Conservation (phyloP, 2,113 vertebrate genomes). For the Tapirus terrestris region DNA sequence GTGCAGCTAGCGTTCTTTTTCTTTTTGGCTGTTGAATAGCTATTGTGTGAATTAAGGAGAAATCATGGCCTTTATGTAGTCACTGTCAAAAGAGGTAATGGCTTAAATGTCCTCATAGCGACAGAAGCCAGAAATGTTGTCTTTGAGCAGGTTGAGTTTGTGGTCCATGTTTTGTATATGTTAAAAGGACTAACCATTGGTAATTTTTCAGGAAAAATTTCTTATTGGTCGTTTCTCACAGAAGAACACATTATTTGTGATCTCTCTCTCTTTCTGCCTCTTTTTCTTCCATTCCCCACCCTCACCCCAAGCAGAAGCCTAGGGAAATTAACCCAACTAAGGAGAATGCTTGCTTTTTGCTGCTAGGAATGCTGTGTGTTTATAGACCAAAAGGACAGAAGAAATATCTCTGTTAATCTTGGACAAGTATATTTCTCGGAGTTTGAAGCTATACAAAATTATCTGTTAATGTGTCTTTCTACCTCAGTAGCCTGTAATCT, state of each 20-base stretch:
- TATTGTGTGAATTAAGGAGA: neutral
- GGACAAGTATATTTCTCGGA: neutral
- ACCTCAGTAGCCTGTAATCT: neutral
- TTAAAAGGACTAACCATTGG: neutral
- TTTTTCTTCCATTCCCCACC: neutral
- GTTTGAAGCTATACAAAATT: neutral
- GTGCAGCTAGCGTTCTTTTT: neutral
- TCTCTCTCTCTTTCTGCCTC: neutral
- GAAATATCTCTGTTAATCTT: neutral
- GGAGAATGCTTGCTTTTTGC: neutral
- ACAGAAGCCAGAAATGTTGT: neutral
- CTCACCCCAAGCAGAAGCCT: neutral
- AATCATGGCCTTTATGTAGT: neutral
- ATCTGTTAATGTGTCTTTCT: neutral
- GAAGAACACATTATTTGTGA: neutral
- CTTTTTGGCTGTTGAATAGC: neutral
- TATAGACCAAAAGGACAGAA: neutral
- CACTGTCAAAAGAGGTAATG: neutral
- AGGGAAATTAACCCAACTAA: neutral
- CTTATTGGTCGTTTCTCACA: neutral
- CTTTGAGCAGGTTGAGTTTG: conserved; percentile 20
- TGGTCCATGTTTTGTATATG: neutral
- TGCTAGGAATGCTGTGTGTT: neutral
- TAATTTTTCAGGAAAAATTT: neutral
- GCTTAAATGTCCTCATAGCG: neutral